Conservation (phyloP, 2,113 vertebrate genomes). For the Chinchilla lanigera region DNA sequence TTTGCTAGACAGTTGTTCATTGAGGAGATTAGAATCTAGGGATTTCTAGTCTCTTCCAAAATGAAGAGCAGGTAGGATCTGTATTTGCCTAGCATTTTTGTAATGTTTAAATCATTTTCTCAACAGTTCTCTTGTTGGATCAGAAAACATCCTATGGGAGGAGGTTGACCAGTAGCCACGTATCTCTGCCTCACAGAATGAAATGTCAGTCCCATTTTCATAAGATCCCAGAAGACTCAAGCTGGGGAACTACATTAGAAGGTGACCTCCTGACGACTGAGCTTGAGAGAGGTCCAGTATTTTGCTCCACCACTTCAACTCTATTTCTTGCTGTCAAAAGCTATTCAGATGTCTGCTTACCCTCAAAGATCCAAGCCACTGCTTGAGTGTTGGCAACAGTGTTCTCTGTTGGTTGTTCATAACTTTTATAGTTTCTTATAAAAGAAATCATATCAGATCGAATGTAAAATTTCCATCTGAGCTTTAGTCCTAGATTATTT, state of each 20-base stretch:
- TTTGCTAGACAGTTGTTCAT: neutral
- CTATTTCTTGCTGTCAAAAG: neutral
- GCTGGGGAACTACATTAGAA: fast-evolving
- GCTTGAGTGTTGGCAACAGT: neutral
- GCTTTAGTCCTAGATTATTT: neutral
- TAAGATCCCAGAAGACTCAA: neutral
- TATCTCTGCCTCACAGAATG: neutral
- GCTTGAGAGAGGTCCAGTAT: neutral
- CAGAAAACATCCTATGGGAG: neutral
- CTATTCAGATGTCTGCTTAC: neutral
- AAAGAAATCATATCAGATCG: too few species aligned
- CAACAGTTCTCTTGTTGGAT: neutral
- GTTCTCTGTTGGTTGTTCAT: neutral
- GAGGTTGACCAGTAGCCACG: neutral
- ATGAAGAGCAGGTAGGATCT: neutral
- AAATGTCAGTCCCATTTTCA: neutral
- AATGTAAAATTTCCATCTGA: neutral
- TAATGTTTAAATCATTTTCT: neutral
- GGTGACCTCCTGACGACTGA: neutral
- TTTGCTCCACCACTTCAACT: neutral
- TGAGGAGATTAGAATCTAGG: neutral
- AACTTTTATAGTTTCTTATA: neutral
- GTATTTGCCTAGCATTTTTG: neutral
- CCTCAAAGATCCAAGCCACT: neutral
- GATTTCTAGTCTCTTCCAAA: neutral